These are phyloP conservation scores for Chascanopsetta lugubris DNA, from an alignment of 2,113 vertebrate species.

Conservation along the genomic window DNA sequence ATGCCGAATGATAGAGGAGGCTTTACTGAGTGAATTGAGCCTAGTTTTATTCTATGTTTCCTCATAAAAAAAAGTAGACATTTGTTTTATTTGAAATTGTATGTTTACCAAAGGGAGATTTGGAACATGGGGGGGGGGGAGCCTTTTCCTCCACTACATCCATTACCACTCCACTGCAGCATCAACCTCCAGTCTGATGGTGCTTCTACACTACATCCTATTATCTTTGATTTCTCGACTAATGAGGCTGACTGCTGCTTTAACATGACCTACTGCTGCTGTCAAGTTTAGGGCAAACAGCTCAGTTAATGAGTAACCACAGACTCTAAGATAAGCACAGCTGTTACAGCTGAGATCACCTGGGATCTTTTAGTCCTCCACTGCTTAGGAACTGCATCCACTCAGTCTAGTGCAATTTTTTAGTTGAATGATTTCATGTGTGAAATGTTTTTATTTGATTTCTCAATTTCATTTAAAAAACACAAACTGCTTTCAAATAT, in stretches of 20 bases:
- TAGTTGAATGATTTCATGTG: too few species aligned
- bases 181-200: background rate
- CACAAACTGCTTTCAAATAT: too few species aligned
- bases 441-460: too few species aligned
- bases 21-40: background rate
- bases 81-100: background rate
- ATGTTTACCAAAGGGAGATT: background rate
- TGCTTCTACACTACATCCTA: background rate
- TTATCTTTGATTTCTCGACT: too few species aligned
- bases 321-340: background rate
- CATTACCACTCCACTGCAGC: background rate
- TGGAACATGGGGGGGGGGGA: background rate
- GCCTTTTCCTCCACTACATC: background rate
- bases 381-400: background rate
- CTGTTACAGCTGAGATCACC: too few species aligned
- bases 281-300: conserved; percentile 1
- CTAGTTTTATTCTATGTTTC: too few species aligned
- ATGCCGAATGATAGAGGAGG: background rate
- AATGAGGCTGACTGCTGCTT: too few species aligned
- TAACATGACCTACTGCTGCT: conserved; percentile 8
- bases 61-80: too few species aligned
- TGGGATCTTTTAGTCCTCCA: background rate
- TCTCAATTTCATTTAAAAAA: too few species aligned
- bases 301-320: conserved; percentile 32
- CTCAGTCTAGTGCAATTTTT: background rate